phyloP scores from a whole-genome alignment of 2,797 vertebrate genomes.

The Tympanoctomys barrerae region DNA sequence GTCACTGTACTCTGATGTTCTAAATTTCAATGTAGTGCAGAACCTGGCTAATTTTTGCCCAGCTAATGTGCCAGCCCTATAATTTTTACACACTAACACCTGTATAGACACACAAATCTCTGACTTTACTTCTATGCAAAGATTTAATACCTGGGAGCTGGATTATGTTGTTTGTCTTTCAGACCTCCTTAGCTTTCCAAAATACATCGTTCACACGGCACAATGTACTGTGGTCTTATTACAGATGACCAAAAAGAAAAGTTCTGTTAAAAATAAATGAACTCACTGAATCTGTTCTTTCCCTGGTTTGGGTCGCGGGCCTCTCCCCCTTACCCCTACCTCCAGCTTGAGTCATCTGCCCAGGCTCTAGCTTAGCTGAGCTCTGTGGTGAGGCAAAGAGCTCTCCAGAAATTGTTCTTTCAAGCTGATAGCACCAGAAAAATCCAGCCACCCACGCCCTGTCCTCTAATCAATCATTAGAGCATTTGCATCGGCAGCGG shows the following conservation, averaged over 20 bases:
- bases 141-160: constrained; percentile 71
- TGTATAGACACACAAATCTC: constrained; percentile 3
- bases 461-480: constrained; percentile 23
- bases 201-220: constrained; percentile 34
- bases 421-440: constrained; percentile 27
- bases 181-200: constrained; percentile 75
- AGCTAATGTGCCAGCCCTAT: constrained; percentile 65
- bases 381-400: background rate
- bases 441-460: constrained; percentile 2
- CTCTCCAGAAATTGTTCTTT: constrained; percentile 54
- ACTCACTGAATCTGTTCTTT: background rate
- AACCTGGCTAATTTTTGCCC: constrained; percentile 77
- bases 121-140: constrained; percentile 64
- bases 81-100: constrained; percentile 57
- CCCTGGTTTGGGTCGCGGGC: background rate
- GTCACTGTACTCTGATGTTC: constrained; percentile 71
- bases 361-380: background rate
- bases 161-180: constrained; percentile 52
- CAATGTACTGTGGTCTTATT: constrained; percentile 54
- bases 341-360: background rate
- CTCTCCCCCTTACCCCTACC: background rate
- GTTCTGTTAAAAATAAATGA: constrained; percentile 72
- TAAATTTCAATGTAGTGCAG: constrained; percentile 77
- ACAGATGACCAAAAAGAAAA: constrained; percentile 76
- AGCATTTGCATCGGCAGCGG: background rate